These are phyloP conservation scores for Anas platyrhynchos DNA, from an alignment of 2,113 vertebrate genomes.

Conservation along the genomic window DNA sequence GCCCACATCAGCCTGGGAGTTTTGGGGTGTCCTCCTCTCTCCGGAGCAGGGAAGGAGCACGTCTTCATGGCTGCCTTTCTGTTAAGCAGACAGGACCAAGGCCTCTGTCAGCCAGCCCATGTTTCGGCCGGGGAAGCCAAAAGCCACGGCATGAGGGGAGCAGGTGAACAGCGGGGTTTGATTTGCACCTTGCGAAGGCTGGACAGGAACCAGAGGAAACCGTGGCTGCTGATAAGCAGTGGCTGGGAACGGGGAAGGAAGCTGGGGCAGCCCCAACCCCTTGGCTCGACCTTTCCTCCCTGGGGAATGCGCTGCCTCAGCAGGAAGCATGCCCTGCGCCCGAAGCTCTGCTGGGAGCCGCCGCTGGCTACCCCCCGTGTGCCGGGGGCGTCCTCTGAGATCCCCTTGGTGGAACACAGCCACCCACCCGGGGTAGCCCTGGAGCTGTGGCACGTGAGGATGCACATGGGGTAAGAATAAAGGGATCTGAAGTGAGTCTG, in stretches of 20 bases:
- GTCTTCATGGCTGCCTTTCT: not conserved
- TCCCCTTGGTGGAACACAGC: not conserved
- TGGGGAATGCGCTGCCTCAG: conserved; percentile 39
- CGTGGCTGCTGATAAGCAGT: fast-evolving
- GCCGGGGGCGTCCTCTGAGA: not conserved
- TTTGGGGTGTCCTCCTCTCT: not conserved
- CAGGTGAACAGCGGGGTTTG: fast-evolving
- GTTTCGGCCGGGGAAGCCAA: fast-evolving
- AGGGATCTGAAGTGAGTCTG: not conserved
- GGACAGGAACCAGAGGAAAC: conserved; percentile 10
- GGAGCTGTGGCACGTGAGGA: too few species aligned
- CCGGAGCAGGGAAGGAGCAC: not conserved
- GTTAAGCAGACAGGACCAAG: not conserved
- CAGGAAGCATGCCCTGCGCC: conserved; percentile 16
- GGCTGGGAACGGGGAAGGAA: not conserved
- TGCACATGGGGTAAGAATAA: not conserved
- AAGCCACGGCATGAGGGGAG: fast-evolving
- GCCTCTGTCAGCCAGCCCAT: fast-evolving
- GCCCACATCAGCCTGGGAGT: not conserved
- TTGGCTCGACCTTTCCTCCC: not conserved
- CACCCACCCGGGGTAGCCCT: not conserved
- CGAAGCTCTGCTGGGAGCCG: too few species aligned
- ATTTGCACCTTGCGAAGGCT: not conserved
- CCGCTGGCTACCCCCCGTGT: too few species aligned
- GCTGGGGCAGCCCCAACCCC: not conserved